Percentiles rank a stretch among this genome's conserved stretches.
phyloP scores from a whole-genome alignment of 1,140 invertebrate species.

The Apis mellifera region DNA sequence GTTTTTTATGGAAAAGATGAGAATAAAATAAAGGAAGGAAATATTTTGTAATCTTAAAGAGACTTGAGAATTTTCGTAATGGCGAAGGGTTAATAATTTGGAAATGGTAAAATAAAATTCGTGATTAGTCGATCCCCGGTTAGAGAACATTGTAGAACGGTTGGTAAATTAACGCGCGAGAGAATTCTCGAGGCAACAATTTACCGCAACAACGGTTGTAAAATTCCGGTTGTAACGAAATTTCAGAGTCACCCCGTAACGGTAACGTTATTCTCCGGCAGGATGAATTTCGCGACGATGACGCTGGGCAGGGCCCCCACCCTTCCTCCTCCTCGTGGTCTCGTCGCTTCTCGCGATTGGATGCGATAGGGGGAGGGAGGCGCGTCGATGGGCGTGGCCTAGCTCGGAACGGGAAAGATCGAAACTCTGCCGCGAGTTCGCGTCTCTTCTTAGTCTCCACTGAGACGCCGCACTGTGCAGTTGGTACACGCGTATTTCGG shows the following conservation, averaged over 20 bases:
- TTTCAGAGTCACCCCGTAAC: slow-evolving; percentile 21
- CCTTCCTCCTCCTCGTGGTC: background rate
- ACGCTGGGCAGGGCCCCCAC: background rate
- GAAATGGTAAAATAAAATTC: too few species aligned
- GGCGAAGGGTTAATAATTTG: too few species aligned
- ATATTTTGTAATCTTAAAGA: too few species aligned
- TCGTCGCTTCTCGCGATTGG: slow-evolving; percentile 3
- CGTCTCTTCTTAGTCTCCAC: slow-evolving; percentile 65
- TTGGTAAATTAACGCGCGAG: background rate
- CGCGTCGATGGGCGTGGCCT: slow-evolving; percentile 62
- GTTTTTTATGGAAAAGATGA: too few species aligned
- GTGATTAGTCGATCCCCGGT: too few species aligned
- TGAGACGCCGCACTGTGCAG: slow-evolving; percentile 58
- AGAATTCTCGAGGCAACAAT: background rate
- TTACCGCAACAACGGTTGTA: background rate
- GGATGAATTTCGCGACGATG: background rate
- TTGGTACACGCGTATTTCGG: slow-evolving; percentile 4
- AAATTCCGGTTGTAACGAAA: background rate
- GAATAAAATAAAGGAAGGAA: too few species aligned
- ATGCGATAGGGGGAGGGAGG: background rate
- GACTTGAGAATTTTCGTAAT: too few species aligned
- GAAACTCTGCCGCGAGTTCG: background rate
- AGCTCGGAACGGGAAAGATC: slow-evolving; percentile 18
- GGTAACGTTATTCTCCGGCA: background rate
- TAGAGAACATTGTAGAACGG: background rate